These are phyloP conservation scores for Argopecten irradians DNA, from an alignment of 1,140 invertebrate genomes.

Conservation along the genomic window DNA sequence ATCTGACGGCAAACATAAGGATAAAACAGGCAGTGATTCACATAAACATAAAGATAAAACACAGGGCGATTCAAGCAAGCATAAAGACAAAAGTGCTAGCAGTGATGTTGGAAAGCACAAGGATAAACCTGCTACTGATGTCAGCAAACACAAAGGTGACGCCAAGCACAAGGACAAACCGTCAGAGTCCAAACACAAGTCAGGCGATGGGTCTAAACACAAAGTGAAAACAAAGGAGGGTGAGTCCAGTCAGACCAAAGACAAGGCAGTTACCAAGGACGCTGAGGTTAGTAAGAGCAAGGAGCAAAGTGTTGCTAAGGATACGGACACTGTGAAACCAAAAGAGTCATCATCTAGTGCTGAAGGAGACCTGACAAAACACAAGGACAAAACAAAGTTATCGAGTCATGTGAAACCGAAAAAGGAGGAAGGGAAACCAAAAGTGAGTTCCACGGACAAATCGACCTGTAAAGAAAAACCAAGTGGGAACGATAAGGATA, in stretches of 20 bases:
- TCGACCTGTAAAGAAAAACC: slow-evolving; percentile 40
- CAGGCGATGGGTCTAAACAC: neutral
- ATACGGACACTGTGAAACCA: slow-evolving; percentile 30
- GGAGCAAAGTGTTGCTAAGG: neutral
- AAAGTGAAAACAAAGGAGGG: neutral
- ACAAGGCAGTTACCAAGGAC: neutral
- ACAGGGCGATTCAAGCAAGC: slow-evolving; percentile 61
- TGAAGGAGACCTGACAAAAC: slow-evolving; percentile 41
- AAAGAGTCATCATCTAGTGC: slow-evolving; percentile 28
- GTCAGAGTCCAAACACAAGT: neutral
- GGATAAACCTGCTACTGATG: slow-evolving; percentile 26
- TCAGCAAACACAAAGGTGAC: slow-evolving; percentile 45
- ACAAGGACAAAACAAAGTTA: slow-evolving; percentile 41
- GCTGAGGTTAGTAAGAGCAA: neutral
- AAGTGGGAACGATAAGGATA: slow-evolving; percentile 34
- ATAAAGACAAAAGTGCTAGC: slow-evolving; percentile 63
- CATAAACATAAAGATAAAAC: slow-evolving; percentile 49
- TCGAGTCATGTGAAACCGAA: slow-evolving; percentile 18
- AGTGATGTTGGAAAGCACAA: neutral
- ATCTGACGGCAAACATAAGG: slow-evolving; percentile 51
- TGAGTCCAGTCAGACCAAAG: neutral
- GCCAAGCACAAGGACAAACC: slow-evolving; percentile 70
- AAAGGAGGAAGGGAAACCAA: slow-evolving; percentile 38
- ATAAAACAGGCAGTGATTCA: slow-evolving; percentile 48
- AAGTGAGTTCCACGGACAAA: slow-evolving; percentile 35